These are phyloP conservation scores for Dusona sp. DNA, from an alignment of 2,888 invertebrate species.

Conservation along the genomic window DNA sequence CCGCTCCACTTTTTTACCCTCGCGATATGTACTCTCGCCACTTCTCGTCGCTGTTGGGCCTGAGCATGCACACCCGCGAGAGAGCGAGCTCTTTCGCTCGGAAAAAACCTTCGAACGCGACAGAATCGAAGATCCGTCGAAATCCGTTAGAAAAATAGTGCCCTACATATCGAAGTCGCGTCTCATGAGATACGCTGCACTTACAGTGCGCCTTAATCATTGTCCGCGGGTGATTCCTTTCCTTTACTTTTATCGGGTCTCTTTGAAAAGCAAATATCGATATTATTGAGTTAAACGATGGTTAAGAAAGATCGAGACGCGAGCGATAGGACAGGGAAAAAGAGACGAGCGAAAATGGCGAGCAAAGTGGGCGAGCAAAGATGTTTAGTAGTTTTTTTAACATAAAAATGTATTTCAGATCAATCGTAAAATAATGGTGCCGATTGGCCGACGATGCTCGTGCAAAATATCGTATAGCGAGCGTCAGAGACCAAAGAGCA, in stretches of 20 bases:
- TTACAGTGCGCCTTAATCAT: no score
- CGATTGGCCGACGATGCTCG: not conserved
- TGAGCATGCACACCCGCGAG: not conserved
- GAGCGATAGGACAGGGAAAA: not conserved
- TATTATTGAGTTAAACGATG: not conserved
- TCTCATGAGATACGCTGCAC: no score
- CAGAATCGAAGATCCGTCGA: not conserved
- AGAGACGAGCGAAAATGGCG: conserved; percentile 8
- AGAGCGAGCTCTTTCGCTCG: conserved; percentile 28
- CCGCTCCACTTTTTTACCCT: conserved; percentile 75
- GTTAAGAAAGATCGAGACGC: not conserved
- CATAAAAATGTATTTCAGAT: not conserved
- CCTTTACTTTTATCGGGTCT: not conserved
- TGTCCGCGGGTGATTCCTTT: not conserved
- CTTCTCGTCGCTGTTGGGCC: conserved; percentile 34
- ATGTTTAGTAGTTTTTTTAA: not conserved
- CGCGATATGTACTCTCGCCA: conserved; percentile 67
- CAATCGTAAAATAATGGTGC: not conserved
- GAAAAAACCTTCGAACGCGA: conserved; percentile 2
- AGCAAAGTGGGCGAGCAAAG: not conserved
- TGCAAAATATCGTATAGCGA: not conserved
- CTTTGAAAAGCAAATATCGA: not conserved
- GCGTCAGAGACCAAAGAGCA: not conserved
- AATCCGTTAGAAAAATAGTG: not conserved
- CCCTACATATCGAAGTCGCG: not conserved